A percentile compares a stretch with the other conserved stretches of the same genome.
phyloP scores from a whole-genome alignment of 1,140 invertebrate genomes.

The Drosophila triauraria region DNA sequence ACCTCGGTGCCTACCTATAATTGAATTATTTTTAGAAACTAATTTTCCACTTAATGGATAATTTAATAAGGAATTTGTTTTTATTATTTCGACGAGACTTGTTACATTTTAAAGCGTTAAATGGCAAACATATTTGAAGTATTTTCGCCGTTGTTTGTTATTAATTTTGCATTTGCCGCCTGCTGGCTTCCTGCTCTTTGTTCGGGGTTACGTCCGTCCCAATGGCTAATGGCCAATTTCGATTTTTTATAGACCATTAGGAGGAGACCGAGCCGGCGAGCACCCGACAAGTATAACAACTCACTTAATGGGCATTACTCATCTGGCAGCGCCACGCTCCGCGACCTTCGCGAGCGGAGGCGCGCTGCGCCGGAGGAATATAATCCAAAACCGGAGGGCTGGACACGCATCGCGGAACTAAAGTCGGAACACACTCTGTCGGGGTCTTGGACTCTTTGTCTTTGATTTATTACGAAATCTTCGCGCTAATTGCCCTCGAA shows the following conservation, averaged over 20 bases:
- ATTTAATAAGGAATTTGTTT: slow-evolving; percentile 25
- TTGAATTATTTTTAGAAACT: slow-evolving; percentile 20
- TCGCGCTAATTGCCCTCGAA: slow-evolving; percentile 56
- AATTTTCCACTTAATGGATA: slow-evolving; percentile 16
- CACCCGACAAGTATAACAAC: slow-evolving; percentile 45
- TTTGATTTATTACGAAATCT: slow-evolving; percentile 75
- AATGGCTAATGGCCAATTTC: slow-evolving; percentile 65
- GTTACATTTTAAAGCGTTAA: slow-evolving; percentile 69
- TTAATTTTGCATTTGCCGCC: slow-evolving; percentile 46
- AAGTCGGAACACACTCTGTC: slow-evolving; percentile 46
- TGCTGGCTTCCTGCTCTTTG: slow-evolving; percentile 67
- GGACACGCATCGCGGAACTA: slow-evolving; percentile 57
- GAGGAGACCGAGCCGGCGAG: slow-evolving; percentile 30
- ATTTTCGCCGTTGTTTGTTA: slow-evolving; percentile 39
- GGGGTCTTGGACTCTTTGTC: slow-evolving; percentile 44
- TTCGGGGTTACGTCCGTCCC: slow-evolving; percentile 44
- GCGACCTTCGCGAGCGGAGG: slow-evolving; percentile 56
- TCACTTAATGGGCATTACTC: slow-evolving; percentile 69
- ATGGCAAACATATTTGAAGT: slow-evolving; percentile 45
- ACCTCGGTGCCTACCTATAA: background rate
- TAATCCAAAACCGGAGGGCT: slow-evolving; percentile 32
- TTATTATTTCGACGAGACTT: slow-evolving; percentile 47
- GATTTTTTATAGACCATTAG: slow-evolving; percentile 68
- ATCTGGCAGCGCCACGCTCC: slow-evolving; percentile 56
- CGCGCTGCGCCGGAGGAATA: slow-evolving; percentile 10